Percentiles rank a stretch among this genome's conserved stretches.
phyloP scores from a whole-genome alignment of 1,140 invertebrate genomes.

The Drosophila pandora region DNA sequence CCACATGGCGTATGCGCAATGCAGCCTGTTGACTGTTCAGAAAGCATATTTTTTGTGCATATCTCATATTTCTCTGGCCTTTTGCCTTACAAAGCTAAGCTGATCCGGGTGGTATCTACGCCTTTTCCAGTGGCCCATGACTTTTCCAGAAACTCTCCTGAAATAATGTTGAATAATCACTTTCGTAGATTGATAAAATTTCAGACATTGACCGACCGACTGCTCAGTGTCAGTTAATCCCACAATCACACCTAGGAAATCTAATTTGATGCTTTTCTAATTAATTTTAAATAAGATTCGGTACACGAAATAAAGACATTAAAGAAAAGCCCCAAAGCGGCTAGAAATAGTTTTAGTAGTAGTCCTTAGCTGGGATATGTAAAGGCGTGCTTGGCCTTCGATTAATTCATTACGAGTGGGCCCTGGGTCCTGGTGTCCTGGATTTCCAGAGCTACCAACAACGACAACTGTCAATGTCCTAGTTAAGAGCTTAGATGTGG shows the following conservation, averaged over 20 bases:
- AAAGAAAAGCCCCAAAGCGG: constrained; percentile 29
- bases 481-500: constrained; percentile 78
- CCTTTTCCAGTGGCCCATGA: constrained; percentile 18
- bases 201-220: not conserved
- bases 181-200: constrained; percentile 5
- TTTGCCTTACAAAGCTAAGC: not conserved
- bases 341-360: constrained; percentile 45
- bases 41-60: constrained; percentile 39
- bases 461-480: constrained; percentile 73
- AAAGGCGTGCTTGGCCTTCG: constrained; percentile 65
- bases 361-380: constrained; percentile 43
- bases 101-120: constrained; percentile 15
- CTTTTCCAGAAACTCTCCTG: constrained; percentile 9
- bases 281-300: constrained; percentile 42
- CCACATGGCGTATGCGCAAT: constrained; percentile 29
- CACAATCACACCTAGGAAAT: constrained; percentile 12
- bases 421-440: not conserved
- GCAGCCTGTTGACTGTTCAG: constrained; percentile 31
- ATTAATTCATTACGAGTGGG: constrained; percentile 72
- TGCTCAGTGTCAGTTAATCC: constrained; percentile 18
- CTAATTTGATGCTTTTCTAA: constrained; percentile 31
- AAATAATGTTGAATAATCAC: constrained; percentile 51
- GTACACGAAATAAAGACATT: constrained; percentile 3
- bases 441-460: constrained; percentile 20
- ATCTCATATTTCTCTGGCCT: constrained; percentile 22